These are phyloP conservation scores for Drosophila pruinosa DNA, from an alignment of 1,140 invertebrate species.

Conservation along the genomic window DNA sequence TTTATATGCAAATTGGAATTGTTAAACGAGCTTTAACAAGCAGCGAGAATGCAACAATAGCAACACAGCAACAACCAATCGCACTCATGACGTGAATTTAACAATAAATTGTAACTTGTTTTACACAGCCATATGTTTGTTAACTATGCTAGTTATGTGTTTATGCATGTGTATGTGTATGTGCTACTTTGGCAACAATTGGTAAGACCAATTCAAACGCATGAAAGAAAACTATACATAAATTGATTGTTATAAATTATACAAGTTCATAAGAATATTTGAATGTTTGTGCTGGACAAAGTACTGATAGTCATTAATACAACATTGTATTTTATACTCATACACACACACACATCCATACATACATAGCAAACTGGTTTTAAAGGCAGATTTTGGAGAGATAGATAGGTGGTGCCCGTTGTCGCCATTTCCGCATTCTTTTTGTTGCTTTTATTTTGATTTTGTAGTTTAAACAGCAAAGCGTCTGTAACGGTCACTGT, in stretches of 20 bases:
- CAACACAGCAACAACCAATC: conserved; percentile 8
- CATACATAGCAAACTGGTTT: not conserved
- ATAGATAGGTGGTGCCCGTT: not conserved
- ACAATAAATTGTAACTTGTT: conserved; percentile 48
- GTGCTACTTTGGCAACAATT: conserved; percentile 2
- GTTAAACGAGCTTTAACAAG: not conserved
- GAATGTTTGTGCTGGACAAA: conserved; percentile 39
- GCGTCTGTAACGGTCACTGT: conserved; percentile 12
- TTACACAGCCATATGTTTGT: conserved; percentile 1
- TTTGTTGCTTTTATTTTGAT: not conserved
- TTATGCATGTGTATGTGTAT: conserved; percentile 8
- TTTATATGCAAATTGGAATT: conserved; percentile 4
- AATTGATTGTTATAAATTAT: not conserved
- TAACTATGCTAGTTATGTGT: not conserved
- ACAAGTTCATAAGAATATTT: conserved; percentile 1
- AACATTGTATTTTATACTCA: conserved; percentile 13
- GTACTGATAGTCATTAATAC: conserved; percentile 64
- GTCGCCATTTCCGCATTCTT: not conserved
- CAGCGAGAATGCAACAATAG: not conserved
- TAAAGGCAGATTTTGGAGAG: conserved; percentile 1
- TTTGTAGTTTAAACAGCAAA: conserved; percentile 29
- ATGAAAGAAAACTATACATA: not conserved
- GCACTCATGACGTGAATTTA: conserved; percentile 34
- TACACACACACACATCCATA: conserved; percentile 2
- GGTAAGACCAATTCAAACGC: conserved; percentile 19